These are phyloP conservation scores for Capitella teleta DNA, from an alignment of 1,140 invertebrate species.

Conservation along the genomic window DNA sequence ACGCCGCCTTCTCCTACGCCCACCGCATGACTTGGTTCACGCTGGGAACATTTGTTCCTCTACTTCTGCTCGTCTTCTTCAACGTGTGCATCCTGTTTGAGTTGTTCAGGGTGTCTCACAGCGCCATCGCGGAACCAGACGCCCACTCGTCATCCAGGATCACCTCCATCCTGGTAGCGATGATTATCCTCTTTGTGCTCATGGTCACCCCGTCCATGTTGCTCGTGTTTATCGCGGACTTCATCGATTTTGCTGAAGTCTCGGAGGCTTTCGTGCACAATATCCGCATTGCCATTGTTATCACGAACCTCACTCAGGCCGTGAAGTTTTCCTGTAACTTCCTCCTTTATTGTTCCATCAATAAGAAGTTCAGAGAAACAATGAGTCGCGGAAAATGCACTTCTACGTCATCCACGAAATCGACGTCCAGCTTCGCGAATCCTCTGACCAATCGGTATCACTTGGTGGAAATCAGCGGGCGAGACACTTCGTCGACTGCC, in stretches of 20 bases:
- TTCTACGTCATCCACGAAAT: too few species aligned
- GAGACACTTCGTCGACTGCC: too few species aligned
- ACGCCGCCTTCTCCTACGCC: background rate
- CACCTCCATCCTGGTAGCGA: conserved; percentile 5
- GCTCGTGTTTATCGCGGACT: conserved; percentile 1
- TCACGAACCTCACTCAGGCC: conserved; percentile 10
- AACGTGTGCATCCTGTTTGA: conserved; percentile 8
- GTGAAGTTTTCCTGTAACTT: conserved; percentile 14
- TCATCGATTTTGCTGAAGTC: background rate
- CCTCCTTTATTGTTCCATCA: conserved; percentile 10
- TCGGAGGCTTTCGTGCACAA: background rate
- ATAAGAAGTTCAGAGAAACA: conserved; percentile 2
- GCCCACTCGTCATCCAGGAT: background rate
- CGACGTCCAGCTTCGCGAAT: too few species aligned
- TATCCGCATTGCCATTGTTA: conserved; percentile 1
- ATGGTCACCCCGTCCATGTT: conserved; percentile 13
- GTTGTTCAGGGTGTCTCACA: background rate
- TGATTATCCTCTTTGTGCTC: conserved; percentile 10
- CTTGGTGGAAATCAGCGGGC: too few species aligned
- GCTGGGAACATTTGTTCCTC: conserved; percentile 5
- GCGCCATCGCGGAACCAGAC: background rate
- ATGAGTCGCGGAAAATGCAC: too few species aligned
- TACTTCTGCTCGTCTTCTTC: conserved; percentile 9
- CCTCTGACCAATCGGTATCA: too few species aligned
- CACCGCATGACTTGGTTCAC: conserved; percentile 5